These are phyloP conservation scores for Lamprotornis superbus DNA, from an alignment of 2,113 vertebrate species.

Conservation along the genomic window DNA sequence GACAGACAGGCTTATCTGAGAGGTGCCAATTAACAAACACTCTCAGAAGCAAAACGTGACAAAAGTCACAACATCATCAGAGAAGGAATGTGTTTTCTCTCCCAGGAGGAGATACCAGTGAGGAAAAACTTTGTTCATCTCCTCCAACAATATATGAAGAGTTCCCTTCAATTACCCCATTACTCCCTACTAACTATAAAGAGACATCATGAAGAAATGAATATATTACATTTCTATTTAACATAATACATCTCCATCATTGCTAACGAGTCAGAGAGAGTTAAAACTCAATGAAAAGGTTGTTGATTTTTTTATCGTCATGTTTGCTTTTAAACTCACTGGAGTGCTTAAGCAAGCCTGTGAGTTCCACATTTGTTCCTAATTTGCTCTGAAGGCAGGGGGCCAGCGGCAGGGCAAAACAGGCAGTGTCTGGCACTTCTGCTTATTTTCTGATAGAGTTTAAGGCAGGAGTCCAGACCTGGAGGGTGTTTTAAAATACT, in stretches of 20 bases:
- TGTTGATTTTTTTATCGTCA: neutral
- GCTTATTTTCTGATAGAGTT: slow-evolving; percentile 50
- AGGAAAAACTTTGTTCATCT: neutral
- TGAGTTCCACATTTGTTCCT: slow-evolving; percentile 54
- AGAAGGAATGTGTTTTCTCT: slow-evolving; percentile 30
- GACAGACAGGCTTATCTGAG: slow-evolving; percentile 43
- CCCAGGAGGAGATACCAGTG: neutral
- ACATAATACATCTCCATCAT: neutral
- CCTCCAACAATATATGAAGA: neutral
- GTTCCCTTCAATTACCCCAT: neutral
- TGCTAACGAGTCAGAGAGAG: neutral
- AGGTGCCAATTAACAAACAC: slow-evolving; percentile 63
- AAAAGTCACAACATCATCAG: slow-evolving; percentile 60
- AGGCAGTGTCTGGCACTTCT: slow-evolving; percentile 41
- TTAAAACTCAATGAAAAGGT: slow-evolving; percentile 3
- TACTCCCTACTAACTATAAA: neutral
- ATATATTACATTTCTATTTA: neutral
- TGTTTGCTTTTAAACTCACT: slow-evolving; percentile 35
- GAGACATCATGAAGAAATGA: neutral
- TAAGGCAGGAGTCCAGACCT: slow-evolving; percentile 26
- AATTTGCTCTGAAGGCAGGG: slow-evolving; percentile 43
- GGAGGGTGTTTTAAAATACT: slow-evolving; percentile 1
- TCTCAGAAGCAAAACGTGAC: slow-evolving; percentile 46
- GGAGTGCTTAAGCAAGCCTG: neutral
- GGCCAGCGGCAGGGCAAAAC: slow-evolving; percentile 9